Evolutionary conservation across 2,888 invertebrate species (phyloP).

Genomic region (Drosophila nigritarsus): DNA sequence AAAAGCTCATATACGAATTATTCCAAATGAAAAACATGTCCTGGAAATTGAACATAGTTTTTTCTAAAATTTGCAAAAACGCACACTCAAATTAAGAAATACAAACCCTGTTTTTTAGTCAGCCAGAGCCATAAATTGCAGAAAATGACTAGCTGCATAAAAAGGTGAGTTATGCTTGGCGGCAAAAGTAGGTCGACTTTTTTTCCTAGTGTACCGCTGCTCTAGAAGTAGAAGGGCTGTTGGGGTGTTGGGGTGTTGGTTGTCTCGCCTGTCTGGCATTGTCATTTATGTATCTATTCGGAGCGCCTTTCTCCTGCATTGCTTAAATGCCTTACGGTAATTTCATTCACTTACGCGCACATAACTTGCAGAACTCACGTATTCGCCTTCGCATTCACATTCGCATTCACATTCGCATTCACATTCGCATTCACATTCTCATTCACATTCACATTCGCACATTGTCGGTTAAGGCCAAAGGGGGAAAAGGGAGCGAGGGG

Average conservation of each 20-base stretch:
- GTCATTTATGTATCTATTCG: slow-evolving; percentile 81
- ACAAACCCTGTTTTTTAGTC: neutral
- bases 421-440: slow-evolving; percentile 35
- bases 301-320: slow-evolving; percentile 70
- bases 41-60: neutral
- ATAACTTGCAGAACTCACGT: slow-evolving; percentile 84
- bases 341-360: slow-evolving; percentile 84
- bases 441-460: slow-evolving; percentile 53
- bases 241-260: slow-evolving; percentile 6
- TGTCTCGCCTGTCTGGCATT: slow-evolving; percentile 64
- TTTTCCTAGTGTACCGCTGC: neutral
- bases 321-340: slow-evolving; percentile 83
- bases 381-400: slow-evolving; percentile 62
- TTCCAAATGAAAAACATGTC: neutral
- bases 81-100: neutral
- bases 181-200: neutral
- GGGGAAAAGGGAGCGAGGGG: neutral
- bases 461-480: slow-evolving; percentile 29
- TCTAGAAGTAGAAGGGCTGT: slow-evolving; percentile 2
- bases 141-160: neutral
- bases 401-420: slow-evolving; percentile 56
- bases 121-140: neutral
- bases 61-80: neutral
- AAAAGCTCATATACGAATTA: neutral
- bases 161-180: neutral